Conservation (phyloP, 2,113 vertebrate species). For the Dryoscopus gambensis region DNA sequence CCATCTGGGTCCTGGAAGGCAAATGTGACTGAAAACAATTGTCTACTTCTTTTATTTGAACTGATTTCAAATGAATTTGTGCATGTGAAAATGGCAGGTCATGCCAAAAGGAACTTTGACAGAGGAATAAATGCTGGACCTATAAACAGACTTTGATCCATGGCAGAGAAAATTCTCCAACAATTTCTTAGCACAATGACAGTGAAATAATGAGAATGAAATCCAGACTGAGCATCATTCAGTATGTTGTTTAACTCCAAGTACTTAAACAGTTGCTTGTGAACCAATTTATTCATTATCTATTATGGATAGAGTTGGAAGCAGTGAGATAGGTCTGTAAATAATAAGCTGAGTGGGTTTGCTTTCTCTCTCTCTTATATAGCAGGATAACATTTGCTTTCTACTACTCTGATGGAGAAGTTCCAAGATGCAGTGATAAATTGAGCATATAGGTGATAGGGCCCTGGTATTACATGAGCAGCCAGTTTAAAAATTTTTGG, state of each 20-base stretch:
- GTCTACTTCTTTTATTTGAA: neutral
- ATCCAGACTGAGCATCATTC: constrained; percentile 45
- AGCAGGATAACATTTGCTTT: constrained; percentile 60
- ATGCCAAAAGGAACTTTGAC: neutral
- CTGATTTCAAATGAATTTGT: neutral
- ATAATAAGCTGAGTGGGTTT: constrained; percentile 54
- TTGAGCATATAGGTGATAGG: constrained; percentile 67
- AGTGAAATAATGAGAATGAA: constrained; percentile 41
- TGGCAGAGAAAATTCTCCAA: neutral
- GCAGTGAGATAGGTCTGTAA: constrained; percentile 29
- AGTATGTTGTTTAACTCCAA: constrained; percentile 50
- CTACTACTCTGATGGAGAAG: constrained; percentile 48
- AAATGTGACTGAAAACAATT: neutral
- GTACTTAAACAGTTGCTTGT: constrained; percentile 57
- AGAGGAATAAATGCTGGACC: neutral
- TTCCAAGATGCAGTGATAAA: constrained; percentile 66
- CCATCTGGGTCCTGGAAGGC: neutral
- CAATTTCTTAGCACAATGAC: constrained; percentile 16
- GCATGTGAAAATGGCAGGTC: neutral
- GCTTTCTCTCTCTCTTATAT: constrained; percentile 27
- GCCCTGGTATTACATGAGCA: constrained; percentile 58
- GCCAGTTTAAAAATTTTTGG: constrained; percentile 63
- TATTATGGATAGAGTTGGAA: constrained; percentile 44
- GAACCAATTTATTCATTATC: constrained; percentile 67
- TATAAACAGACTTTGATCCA: constrained; percentile 34